Percentiles rank a stretch among this genome's conserved stretches.
These are phyloP conservation scores for Zoanthus solanderi DNA, from an alignment of 92 coral and sea anemone genomes.

Conservation along the genomic window DNA sequence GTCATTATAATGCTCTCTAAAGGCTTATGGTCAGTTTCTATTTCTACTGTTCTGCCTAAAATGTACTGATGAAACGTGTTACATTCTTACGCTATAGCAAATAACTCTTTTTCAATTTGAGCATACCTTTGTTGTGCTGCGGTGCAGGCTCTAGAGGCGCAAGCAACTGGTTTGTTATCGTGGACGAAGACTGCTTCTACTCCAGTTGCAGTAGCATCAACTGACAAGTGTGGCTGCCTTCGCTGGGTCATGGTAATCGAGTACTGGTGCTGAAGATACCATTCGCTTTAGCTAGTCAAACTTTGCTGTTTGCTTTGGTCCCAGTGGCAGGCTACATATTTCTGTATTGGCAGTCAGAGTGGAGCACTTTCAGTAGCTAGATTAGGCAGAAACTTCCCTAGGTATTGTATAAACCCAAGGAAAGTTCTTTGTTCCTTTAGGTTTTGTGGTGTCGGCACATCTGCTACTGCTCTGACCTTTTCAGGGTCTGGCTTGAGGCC, in stretches of 20 bases:
- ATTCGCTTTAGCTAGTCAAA: conserved; percentile 40
- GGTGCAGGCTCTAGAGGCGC: conserved; percentile 29
- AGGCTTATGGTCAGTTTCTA: conserved; percentile 30
- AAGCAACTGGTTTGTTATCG: conserved; percentile 11
- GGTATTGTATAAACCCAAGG: conserved; percentile 53
- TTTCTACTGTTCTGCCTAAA: conserved; percentile 15
- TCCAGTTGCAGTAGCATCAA: conserved; percentile 27
- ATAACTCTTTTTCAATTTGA: conserved; percentile 20
- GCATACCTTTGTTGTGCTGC: conserved; percentile 31
- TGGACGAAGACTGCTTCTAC: conserved; percentile 33
- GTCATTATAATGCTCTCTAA: conserved; percentile 17
- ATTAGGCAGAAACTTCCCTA: conserved; percentile 49
- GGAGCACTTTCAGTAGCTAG: conserved; percentile 50
- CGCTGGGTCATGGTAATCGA: conserved; percentile 27
- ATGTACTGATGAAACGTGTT: conserved; percentile 19
- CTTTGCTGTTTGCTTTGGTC: conserved; percentile 27
- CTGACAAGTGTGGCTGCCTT: conserved; percentile 47
- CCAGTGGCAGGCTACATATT: conserved; percentile 54
- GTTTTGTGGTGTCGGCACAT: conserved; percentile 37
- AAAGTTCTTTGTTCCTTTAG: conserved; percentile 37
- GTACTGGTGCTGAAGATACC: conserved; percentile 39
- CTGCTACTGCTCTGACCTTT: neutral
- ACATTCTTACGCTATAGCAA: conserved; percentile 5
- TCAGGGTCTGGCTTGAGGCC: conserved; percentile 27
- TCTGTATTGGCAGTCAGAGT: conserved; percentile 34